Evolutionary conservation across 23 tunicate genomes (phyloP), one percentile per base, ranked within the genome.

Genomic region (Pegea sp.): DNA sequence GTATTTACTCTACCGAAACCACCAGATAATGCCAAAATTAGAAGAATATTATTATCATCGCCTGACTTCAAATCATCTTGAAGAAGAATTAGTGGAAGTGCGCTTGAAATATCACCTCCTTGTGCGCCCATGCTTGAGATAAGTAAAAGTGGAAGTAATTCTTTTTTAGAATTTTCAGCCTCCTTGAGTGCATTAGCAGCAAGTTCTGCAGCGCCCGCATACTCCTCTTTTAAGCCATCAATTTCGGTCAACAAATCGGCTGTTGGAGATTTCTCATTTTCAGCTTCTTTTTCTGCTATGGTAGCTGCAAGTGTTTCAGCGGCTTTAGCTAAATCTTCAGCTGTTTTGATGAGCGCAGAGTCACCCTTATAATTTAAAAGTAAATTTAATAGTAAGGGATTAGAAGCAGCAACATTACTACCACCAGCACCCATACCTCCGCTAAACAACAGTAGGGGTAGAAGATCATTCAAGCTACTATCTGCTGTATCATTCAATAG

Each of bases 131-230:
- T 38, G 46, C 13, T 8, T 38, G 13, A 11, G 13, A 38, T 11
- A 11, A 38, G 16, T 11, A 38, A 8, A 16, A 38, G 46, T 11
- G 46, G 46, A 38, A 38, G 46, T 11, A 38, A 16, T 38, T 38
- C 16, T 11, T 16, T 38, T 16, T 8, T 38, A 11, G 46, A 38
- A 16, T 38, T 38, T 11, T 38, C 16, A 16, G 11, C 16, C 13
- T 38, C 46, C 13, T 38, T 16, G 13, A 38, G 16, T n/a, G n/a
- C n/a, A n/a, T n/a, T n/a, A n/a, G n/a, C n/a, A n/a, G n/a, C n/a
- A n/a, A n/a, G n/a, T n/a, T n/a, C n/a, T n/a, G n/a, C n/a, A 38
- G 46, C 46, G 46, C 46, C 46, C 46, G 46, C 46, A 8, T 38
- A 16, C 16, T 16, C 16, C 11, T 16, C 46, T n/a, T n/a, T n/a